Conservation (phyloP, 2,113 vertebrate species). For the Aphelocoma coerulescens region DNA sequence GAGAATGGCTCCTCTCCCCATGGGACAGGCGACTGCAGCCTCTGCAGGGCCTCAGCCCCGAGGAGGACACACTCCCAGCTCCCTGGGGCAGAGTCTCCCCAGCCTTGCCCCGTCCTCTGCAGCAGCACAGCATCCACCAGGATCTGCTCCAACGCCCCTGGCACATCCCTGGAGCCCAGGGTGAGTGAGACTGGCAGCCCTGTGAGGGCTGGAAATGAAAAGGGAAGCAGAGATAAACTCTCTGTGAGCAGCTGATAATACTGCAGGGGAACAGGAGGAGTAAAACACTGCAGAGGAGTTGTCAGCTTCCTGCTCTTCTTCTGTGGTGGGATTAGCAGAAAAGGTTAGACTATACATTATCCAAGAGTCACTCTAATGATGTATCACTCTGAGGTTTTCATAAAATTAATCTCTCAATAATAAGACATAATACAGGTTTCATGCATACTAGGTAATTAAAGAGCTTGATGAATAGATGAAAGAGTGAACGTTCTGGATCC, state of each 20-base stretch:
- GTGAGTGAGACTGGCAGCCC: not conserved
- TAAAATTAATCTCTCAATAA: slow-evolving; percentile 69
- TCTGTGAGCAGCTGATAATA: slow-evolving; percentile 25
- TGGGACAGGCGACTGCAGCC: accelerated
- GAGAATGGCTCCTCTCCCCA: not conserved
- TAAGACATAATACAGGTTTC: slow-evolving; percentile 64
- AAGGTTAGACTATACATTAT: slow-evolving; percentile 55
- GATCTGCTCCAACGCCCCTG: not conserved
- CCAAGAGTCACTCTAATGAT: slow-evolving; percentile 54
- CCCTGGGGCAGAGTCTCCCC: not conserved
- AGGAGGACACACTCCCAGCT: accelerated
- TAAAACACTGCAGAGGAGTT: slow-evolving; percentile 3
- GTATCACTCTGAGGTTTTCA: slow-evolving; percentile 52
- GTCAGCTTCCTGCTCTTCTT: slow-evolving; percentile 10
- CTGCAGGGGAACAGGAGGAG: not conserved
- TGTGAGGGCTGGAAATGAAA: not conserved
- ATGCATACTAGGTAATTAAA: slow-evolving; percentile 56
- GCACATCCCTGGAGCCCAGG: not conserved
- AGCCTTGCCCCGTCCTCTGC: not conserved
- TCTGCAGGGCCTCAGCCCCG: not conserved
- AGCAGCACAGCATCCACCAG: not conserved
- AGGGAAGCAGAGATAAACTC: not conserved
- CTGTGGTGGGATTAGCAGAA: slow-evolving; percentile 44
- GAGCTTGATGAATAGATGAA: slow-evolving; percentile 63
- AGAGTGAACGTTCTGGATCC: slow-evolving; percentile 57